phyloP scores from a whole-genome alignment of 2,113 vertebrate species.

The Pelodiscus sinensis region DNA sequence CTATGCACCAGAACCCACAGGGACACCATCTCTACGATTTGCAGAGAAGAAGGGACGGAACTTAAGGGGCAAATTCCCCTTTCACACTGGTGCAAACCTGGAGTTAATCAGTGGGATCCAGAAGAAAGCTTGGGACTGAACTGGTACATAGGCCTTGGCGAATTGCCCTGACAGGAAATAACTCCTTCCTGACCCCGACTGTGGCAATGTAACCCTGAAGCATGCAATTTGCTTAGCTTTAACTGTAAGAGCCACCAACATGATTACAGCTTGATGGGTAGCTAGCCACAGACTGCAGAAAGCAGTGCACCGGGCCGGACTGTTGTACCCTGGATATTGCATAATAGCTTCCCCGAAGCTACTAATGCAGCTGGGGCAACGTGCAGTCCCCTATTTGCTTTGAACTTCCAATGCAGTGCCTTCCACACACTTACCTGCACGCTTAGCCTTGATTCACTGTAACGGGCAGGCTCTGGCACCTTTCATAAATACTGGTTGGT shows the following conservation, averaged over 20 bases:
- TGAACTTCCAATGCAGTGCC: neutral
- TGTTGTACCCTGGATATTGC: neutral
- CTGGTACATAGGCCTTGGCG: neutral
- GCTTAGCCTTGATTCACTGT: neutral
- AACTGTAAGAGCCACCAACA: neutral
- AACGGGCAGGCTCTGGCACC: constrained; percentile 25
- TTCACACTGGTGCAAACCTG: rapidly evolving
- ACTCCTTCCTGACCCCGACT: neutral
- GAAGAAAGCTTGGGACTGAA: neutral
- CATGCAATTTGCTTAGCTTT: neutral
- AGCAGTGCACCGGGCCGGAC: neutral
- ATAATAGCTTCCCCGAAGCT: constrained; percentile 19
- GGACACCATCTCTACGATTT: neutral
- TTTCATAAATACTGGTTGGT: constrained; percentile 26
- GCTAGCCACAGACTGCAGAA: neutral
- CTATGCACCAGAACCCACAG: neutral
- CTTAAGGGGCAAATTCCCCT: neutral
- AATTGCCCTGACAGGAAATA: neutral
- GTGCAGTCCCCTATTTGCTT: neutral
- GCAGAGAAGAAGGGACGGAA: neutral
- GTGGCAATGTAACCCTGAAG: neutral
- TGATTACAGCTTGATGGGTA: neutral
- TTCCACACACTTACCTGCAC: constrained; percentile 11
- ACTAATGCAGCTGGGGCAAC: neutral
- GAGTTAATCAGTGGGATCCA: neutral